A percentile compares a stretch with the other conserved stretches of the same genome.
Conservation (phyloP, 2,888 invertebrate genomes). For the Caenorhabditis auriculariae region DNA sequence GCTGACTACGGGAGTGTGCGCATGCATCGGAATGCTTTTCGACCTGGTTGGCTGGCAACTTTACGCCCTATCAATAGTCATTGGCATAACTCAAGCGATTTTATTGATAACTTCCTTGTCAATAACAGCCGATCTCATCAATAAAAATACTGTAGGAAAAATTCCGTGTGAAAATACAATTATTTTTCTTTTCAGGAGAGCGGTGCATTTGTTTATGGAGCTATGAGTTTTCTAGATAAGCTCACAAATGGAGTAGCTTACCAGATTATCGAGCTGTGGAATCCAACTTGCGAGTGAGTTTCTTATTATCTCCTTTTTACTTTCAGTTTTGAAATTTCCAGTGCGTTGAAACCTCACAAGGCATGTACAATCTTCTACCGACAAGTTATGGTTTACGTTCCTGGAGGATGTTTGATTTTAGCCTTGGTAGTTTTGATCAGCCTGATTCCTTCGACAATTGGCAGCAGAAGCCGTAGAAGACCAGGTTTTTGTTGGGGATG, state of each 20-base stretch:
- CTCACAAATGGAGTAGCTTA: conserved; percentile 84
- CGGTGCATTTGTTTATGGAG: conserved; percentile 87
- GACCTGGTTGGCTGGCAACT: conserved; percentile 35
- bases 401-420: conserved; percentile 47
- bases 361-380: conserved; percentile 53
- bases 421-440: conserved; percentile 47
- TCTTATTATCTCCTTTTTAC: neutral
- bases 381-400: conserved; percentile 55
- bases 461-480: conserved; percentile 31
- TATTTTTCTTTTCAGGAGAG: conserved; percentile 70
- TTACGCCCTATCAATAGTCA: conserved; percentile 21
- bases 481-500: too few relatives aligned
- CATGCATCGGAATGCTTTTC: conserved; percentile 75
- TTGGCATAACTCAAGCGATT: conserved; percentile 80
- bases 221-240: conserved; percentile 90
- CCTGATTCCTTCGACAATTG: conserved; percentile 41
- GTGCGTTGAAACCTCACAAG: conserved; percentile 29
- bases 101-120: conserved; percentile 85
- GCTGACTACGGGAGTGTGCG: conserved; percentile 71
- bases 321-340: too few relatives aligned
- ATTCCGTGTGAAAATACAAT: neutral
- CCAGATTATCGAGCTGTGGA: conserved; percentile 81
- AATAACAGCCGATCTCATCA: conserved; percentile 85
- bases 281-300: conserved; percentile 65
- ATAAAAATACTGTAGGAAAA: conserved; percentile 73